A percentile compares a stretch with the other conserved stretches of the same genome.
Conservation (phyloP, 2,113 vertebrate species). For the Lycocorax pyrrhopterus region DNA sequence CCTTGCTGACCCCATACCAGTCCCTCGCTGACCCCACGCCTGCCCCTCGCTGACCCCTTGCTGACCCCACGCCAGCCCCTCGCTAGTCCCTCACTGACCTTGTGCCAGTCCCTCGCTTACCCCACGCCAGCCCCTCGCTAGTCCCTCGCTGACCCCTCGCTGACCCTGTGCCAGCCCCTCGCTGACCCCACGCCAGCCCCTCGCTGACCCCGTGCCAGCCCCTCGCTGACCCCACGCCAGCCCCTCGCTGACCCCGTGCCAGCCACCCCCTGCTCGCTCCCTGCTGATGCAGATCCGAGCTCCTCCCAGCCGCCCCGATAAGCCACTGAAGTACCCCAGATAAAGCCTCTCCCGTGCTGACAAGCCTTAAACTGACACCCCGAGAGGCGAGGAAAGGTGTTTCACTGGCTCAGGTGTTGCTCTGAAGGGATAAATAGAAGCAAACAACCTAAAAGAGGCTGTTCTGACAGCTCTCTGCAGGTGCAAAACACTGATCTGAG, state of each 20-base stretch:
- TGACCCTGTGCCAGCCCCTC: not conserved
- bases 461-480: not conserved
- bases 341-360: not conserved
- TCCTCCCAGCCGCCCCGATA: not conserved
- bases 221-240: fast-evolving
- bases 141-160: fast-evolving
- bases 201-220: too few species aligned
- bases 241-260: not conserved
- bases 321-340: not conserved
- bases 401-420: not conserved
- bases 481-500: too few species aligned
- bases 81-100: too few species aligned
- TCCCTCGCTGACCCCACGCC: too few species aligned
- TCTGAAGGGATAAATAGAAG: not conserved
- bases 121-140: too few species aligned
- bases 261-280: not conserved
- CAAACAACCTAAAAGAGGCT: fast-evolving
- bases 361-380: not conserved
- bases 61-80: too few species aligned
- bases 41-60: too few species aligned
- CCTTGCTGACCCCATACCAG: too few species aligned
- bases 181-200: too few species aligned
- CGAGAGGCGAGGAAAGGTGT: not conserved
- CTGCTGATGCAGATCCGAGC: fast-evolving
- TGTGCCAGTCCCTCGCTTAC: too few species aligned